Evolutionary conservation across 1,140 invertebrate genomes (phyloP), one percentile per base, ranked within the genome.

Genomic region (Melanaphis sacchari): DNA sequence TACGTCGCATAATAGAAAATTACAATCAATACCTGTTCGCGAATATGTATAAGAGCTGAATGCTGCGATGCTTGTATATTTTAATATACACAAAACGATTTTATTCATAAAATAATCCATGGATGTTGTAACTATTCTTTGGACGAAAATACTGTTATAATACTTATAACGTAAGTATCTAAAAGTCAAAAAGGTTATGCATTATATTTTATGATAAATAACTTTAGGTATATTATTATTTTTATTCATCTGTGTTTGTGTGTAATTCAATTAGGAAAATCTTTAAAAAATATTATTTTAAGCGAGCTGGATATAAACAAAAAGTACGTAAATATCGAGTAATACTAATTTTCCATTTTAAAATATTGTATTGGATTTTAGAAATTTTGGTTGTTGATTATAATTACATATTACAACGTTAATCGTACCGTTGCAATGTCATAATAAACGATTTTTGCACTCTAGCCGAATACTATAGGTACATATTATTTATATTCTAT

Each of bases 1-100:
- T 76, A 76, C 59, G 59, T n/a, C 5, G n/a, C n/a, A 76, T 76
- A 76, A 76, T 76, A 76, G 59, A 76, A 76, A 76, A 76, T 76
- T 76, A n/a, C 59, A 76, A 76, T 76, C 59, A 76, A n/a, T 76
- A 66, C 59, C 59, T 76, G 15, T n/a, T 76, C 59, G 11, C n/a
- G 59, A 18, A 15, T 6, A 52, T 11, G 46, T 52, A n/a, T 31
- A 76, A 76, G 31, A n/a, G n/a, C 31, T n/a, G 59, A 76, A 76
- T n/a, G 59, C 15, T 15, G n/a, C 59, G 31, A 18, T n/a, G 31
- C 31, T 15, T n/a, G 31, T 76, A 18, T 6, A 76, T 76, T 76
- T n/a, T 76, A 76, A 76, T 76, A 54, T 9, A 54, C n/a, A n/a
- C n/a, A 31, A 76, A n/a, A n/a, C 59, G 59, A 76, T 31, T 76